Evolutionary conservation across 2,113 vertebrate species (phyloP).

Genomic region (Pangasianodon gigas): DNA sequence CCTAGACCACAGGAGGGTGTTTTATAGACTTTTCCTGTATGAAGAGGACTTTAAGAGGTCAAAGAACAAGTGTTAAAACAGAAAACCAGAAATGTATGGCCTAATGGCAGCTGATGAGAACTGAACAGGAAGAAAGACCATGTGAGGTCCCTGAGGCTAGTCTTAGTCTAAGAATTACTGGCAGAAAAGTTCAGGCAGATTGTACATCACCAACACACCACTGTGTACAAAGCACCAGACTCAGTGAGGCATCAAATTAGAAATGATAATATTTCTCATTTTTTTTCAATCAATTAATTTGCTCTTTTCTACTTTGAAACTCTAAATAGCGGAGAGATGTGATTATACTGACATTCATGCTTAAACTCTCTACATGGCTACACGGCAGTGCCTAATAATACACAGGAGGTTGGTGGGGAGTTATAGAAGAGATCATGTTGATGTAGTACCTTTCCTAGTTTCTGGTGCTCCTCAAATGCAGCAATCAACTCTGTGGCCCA

Average conservation of each 20-base stretch:
- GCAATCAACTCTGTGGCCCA: constrained; percentile 92
- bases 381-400: neutral
- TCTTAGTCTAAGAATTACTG: constrained; percentile 94
- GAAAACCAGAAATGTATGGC: constrained; percentile 53
- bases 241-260: constrained; percentile 99
- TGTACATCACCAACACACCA: constrained; percentile 88
- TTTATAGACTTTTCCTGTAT: constrained; percentile 37
- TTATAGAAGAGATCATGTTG: neutral
- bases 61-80: neutral
- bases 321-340: neutral
- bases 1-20: constrained; percentile 25
- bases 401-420: too few species aligned
- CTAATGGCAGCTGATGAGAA: constrained; percentile 87
- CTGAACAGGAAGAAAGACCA: constrained; percentile 31
- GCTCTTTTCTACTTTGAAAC: constrained; percentile 63
- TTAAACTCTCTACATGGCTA: neutral
- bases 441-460: constrained; percentile 87
- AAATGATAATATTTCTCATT: constrained; percentile 86
- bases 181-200: constrained; percentile 90
- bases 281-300: constrained; percentile 81
- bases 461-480: constrained; percentile 90
- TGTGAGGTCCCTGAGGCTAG: constrained; percentile 89
- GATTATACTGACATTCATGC: neutral
- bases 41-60: constrained; percentile 12
- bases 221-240: constrained; percentile 91